Percentiles rank a stretch among this genome's conserved stretches.
These are phyloP conservation scores for Enteromius trimaculatus DNA, from an alignment of 2,797 vertebrate genomes.

Conservation along the genomic window DNA sequence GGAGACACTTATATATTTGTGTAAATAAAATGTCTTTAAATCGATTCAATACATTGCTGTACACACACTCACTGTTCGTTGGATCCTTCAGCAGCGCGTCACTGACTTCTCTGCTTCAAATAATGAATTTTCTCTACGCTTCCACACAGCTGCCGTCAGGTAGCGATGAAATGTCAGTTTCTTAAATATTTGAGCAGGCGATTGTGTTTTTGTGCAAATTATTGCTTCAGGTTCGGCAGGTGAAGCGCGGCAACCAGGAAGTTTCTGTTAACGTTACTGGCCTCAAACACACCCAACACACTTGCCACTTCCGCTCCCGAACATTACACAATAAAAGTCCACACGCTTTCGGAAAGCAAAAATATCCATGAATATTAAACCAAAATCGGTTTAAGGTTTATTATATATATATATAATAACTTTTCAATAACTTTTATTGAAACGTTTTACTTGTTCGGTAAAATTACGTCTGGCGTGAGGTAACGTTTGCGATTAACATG, in stretches of 20 bases:
- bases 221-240: slow-evolving; percentile 14
- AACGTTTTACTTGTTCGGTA: neutral
- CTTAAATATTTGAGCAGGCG: neutral
- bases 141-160: no score
- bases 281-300: slow-evolving; percentile 4
- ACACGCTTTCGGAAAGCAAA: neutral
- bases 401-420: no score
- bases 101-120: neutral
- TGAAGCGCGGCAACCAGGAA: slow-evolving; percentile 26
- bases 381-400: no score
- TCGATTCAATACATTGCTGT: no score
- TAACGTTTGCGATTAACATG: neutral
- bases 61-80: slow-evolving; percentile 17
- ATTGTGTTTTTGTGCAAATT: neutral
- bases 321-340: slow-evolving; percentile 20
- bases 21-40: neutral
- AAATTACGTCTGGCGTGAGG: neutral
- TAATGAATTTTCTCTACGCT: neutral
- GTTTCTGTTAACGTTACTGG: neutral
- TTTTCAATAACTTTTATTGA: neutral
- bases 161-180: neutral
- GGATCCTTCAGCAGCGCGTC: neutral
- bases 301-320: neutral
- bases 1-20: neutral
- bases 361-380: neutral